Evolutionary conservation across 2,888 invertebrate species (phyloP).

Genomic region (Erpobdella octoculata): DNA sequence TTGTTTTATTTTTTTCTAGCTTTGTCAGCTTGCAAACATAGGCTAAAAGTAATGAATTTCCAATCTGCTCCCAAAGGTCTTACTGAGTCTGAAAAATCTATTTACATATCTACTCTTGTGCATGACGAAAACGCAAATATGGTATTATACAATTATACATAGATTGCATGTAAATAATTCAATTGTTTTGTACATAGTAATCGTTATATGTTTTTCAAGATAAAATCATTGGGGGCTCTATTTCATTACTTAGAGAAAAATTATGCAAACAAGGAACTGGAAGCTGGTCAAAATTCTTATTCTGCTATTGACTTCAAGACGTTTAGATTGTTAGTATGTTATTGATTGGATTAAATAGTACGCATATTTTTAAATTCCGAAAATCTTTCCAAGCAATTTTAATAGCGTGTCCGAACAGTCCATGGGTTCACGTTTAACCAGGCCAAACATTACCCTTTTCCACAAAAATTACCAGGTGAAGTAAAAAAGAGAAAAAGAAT

Average conservation of each 20-base stretch:
- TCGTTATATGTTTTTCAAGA: background rate
- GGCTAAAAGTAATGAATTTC: slow-evolving; percentile 14
- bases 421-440: too few relatives aligned
- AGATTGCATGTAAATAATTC: background rate
- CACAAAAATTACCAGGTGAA: too few relatives aligned
- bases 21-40: slow-evolving; percentile 21
- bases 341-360: background rate
- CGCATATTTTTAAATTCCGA: too few relatives aligned
- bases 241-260: slow-evolving; percentile 63
- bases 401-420: too few relatives aligned
- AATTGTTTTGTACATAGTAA: background rate
- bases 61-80: slow-evolving; percentile 8
- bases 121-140: slow-evolving; percentile 47
- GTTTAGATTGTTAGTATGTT: slow-evolving; percentile 59
- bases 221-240: slow-evolving; percentile 62
- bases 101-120: slow-evolving; percentile 46
- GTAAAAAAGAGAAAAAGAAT: too few relatives aligned
- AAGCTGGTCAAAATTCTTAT: slow-evolving; percentile 42
- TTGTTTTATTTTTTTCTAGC: too few relatives aligned
- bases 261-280: slow-evolving; percentile 49
- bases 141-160: slow-evolving; percentile 46
- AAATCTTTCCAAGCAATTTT: too few relatives aligned
- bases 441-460: too few relatives aligned
- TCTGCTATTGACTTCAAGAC: slow-evolving; percentile 58
- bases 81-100: background rate